A percentile compares a stretch with the other conserved stretches of the same genome.
Evolutionary conservation across 2,113 vertebrate species (phyloP).

Genomic region (Oreocharis arfaki): DNA sequence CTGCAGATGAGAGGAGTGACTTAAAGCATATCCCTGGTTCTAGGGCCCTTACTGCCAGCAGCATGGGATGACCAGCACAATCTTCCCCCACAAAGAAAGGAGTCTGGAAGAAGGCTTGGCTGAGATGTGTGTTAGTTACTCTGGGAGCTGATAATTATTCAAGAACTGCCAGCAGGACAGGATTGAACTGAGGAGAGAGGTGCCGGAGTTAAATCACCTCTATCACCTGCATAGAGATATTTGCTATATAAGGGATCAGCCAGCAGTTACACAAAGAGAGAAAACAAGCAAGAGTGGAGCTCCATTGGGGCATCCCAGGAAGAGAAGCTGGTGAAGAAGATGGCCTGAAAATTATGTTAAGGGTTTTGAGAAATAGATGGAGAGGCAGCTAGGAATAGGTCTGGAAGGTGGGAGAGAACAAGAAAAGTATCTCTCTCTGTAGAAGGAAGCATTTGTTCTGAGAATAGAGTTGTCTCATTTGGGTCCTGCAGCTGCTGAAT

Average conservation of each 20-base stretch:
- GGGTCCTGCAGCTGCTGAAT: not conserved
- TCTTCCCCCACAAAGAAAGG: not conserved
- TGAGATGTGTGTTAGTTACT: not conserved
- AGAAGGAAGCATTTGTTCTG: not conserved
- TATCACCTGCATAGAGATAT: not conserved
- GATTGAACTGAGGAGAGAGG: not conserved
- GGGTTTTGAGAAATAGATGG: not conserved
- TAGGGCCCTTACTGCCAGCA: not conserved
- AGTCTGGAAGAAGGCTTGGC: not conserved
- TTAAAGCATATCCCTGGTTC: not conserved
- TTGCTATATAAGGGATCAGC: not conserved
- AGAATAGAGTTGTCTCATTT: not conserved
- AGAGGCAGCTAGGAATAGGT: not conserved
- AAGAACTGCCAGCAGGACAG: not conserved
- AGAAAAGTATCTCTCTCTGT: not conserved
- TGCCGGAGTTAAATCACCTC: not conserved
- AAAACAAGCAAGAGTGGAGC: not conserved
- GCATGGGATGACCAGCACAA: not conserved
- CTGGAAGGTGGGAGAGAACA: not conserved
- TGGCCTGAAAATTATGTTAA: not conserved
- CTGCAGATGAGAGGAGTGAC: rapidly evolving
- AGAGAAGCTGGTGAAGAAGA: not conserved
- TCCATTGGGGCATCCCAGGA: not conserved
- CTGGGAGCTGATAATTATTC: not conserved
- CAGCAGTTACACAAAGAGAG: not conserved